Evolutionary conservation across 2,888 invertebrate genomes (phyloP).

Genomic region (Micoletzkya japonica): DNA sequence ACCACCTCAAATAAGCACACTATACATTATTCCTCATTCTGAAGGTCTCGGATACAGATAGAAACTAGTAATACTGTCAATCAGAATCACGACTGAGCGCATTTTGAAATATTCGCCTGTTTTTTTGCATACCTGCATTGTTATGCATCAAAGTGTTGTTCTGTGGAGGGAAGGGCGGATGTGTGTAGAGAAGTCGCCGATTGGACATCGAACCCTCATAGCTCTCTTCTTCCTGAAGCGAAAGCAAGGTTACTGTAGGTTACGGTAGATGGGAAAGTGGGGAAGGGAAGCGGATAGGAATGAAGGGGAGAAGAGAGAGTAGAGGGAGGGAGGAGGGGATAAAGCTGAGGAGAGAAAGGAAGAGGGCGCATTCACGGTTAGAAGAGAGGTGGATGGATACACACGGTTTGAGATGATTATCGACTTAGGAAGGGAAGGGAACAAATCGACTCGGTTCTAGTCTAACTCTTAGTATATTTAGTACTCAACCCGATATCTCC

Average conservation of each 20-base stretch:
- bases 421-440: no score
- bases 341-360: no score
- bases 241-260: no score
- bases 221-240: conserved; percentile 12
- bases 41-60: no score
- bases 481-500: conserved; percentile 1
- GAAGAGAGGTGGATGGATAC: no score
- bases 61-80: no score
- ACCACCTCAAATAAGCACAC: conserved; percentile 9
- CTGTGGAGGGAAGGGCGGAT: not conserved
- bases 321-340: not conserved
- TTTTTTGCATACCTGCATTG: not conserved
- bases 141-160: conserved; percentile 6
- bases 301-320: not conserved
- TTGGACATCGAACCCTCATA: conserved; percentile 3
- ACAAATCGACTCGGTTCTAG: no score
- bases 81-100: no score
- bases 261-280: not conserved
- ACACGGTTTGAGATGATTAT: no score
- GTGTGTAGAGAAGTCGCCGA: not conserved
- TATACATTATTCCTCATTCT: no score
- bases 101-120: no score
- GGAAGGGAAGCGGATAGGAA: not conserved
- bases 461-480: not conserved
- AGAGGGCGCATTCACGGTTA: no score